These are phyloP conservation scores for Drosophila auraria DNA, from an alignment of 1,140 invertebrate species.

Conservation along the genomic window DNA sequence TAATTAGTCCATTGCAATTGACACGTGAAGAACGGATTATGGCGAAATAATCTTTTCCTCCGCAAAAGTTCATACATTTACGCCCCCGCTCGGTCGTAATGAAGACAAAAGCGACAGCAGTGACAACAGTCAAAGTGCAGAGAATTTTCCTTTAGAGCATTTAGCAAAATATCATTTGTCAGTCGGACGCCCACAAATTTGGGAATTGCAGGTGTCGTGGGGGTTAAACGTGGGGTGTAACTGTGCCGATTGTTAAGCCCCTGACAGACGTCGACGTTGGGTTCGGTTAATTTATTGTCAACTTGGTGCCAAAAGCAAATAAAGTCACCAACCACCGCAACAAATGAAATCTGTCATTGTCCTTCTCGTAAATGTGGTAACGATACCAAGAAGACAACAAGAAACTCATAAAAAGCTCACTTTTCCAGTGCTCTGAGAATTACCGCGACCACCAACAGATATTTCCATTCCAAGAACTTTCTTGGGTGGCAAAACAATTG, in stretches of 20 bases:
- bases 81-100: neutral
- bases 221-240: neutral
- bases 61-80: slow-evolving; percentile 10
- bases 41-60: neutral
- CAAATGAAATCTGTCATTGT: slow-evolving; percentile 21
- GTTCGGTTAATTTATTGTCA: slow-evolving; percentile 33
- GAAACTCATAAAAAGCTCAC: neutral
- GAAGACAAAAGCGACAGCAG: neutral
- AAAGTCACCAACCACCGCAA: neutral
- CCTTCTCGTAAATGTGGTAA: neutral
- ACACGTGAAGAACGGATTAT: neutral
- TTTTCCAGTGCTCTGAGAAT: slow-evolving; percentile 25
- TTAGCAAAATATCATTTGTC: slow-evolving; percentile 10
- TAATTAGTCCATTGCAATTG: neutral
- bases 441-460: neutral
- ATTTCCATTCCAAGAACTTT: slow-evolving; percentile 8
- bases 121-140: neutral
- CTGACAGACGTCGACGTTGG: slow-evolving; percentile 17
- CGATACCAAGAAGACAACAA: neutral
- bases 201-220: neutral
- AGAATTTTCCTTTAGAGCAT: neutral
- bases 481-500: slow-evolving; percentile 14
- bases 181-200: slow-evolving; percentile 8
- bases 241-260: slow-evolving; percentile 18
- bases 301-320: slow-evolving; percentile 15